Evolutionary conservation across 2,113 vertebrate genomes (phyloP).

Genomic region (Equus quagga): DNA sequence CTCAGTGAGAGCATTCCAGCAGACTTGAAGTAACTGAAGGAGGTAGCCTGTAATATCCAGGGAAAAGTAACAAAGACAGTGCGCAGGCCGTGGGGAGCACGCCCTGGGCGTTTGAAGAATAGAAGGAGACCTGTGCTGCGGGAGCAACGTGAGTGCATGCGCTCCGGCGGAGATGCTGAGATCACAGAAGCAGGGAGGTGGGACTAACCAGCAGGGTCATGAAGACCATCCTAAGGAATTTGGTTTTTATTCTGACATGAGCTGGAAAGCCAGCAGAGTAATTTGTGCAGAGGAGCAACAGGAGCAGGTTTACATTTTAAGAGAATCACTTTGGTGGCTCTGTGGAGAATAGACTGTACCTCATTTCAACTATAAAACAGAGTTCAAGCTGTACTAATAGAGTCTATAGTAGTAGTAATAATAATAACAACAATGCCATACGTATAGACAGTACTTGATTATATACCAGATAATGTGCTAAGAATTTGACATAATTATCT

Average conservation of each 20-base stretch:
- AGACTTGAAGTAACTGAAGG: neutral
- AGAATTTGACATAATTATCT: neutral
- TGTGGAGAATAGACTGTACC: neutral
- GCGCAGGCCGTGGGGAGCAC: neutral
- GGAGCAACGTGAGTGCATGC: neutral
- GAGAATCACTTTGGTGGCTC: neutral
- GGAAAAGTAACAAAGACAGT: neutral
- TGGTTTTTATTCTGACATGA: neutral
- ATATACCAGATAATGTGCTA: neutral
- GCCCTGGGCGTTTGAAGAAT: neutral
- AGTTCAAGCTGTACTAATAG: neutral
- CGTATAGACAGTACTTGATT: neutral
- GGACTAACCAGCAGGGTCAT: neutral
- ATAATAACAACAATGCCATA: neutral
- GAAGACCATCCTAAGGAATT: neutral
- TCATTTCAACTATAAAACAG: neutral
- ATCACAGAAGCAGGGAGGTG: neutral
- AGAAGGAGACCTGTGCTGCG: neutral
- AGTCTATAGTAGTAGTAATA: neutral
- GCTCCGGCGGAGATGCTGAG: neutral
- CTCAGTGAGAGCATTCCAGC: neutral
- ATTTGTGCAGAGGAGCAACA: neutral
- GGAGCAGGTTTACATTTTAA: neutral
- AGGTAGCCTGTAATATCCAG: neutral
- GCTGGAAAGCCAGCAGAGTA: neutral